phyloP scores from a whole-genome alignment of 2,113 vertebrate genomes.

The Manacus vitellinus region DNA sequence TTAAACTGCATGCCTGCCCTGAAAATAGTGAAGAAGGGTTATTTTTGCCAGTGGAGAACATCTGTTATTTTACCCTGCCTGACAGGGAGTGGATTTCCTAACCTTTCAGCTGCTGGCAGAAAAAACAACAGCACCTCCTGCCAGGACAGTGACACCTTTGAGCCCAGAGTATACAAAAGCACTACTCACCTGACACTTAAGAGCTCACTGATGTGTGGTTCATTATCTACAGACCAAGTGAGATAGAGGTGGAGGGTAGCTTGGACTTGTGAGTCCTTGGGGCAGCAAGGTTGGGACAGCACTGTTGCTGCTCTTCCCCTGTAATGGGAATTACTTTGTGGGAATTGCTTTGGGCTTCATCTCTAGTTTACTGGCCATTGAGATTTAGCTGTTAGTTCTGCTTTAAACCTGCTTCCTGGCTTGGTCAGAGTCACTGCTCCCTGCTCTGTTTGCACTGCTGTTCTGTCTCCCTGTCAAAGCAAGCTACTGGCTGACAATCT shows the following conservation, averaged over 20 bases:
- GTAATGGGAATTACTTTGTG: background rate
- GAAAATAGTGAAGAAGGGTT: background rate
- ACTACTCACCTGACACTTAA: background rate
- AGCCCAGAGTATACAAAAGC: background rate
- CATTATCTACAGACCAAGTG: background rate
- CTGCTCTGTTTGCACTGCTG: background rate
- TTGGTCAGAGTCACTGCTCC: background rate
- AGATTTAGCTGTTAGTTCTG: background rate
- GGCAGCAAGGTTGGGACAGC: background rate
- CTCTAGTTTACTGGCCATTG: background rate
- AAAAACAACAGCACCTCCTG: background rate
- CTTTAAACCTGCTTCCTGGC: background rate
- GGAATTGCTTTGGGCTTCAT: background rate
- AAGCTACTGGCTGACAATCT: background rate
- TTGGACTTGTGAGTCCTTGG: background rate
- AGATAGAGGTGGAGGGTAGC: background rate
- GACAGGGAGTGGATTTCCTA: background rate
- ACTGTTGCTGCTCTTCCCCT: background rate
- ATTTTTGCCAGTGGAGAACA: background rate
- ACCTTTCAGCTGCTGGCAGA: background rate
- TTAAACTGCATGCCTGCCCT: background rate
- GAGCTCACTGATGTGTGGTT: rapidly evolving
- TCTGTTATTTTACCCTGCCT: background rate
- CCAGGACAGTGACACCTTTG: background rate
- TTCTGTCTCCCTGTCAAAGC: background rate